Percentiles rank a stretch among this genome's conserved stretches.
Evolutionary conservation across 2,797 vertebrate genomes (phyloP).

Genomic region (Chelon labrosus): DNA sequence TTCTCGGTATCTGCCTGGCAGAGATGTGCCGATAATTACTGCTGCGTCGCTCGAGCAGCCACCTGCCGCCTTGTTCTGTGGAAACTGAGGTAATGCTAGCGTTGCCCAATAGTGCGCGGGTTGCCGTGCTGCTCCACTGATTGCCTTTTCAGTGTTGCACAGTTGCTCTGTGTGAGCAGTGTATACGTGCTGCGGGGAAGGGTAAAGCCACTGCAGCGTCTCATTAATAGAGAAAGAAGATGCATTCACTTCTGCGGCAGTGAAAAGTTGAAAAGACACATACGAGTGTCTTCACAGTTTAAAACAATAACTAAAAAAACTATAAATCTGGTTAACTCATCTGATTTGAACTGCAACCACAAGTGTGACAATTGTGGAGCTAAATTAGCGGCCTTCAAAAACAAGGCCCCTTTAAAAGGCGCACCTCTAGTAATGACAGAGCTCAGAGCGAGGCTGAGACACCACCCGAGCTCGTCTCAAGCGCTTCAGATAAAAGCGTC

Average conservation of each 20-base stretch:
- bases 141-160: conserved; percentile 23
- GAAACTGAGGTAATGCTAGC: conserved; percentile 56
- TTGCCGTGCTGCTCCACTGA: conserved; percentile 27
- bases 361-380: neutral
- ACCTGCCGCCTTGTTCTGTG: conserved; percentile 67
- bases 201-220: neutral
- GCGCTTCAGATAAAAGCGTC: conserved; percentile 43
- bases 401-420: conserved; percentile 8
- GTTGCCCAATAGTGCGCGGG: conserved; percentile 54
- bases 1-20: conserved; percentile 70
- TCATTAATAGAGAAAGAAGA: neutral
- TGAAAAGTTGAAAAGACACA: no score
- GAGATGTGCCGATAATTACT: conserved; percentile 73
- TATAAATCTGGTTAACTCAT: no score
- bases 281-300: no score
- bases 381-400: neutral
- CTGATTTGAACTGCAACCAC: no score
- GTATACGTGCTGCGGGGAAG: neutral
- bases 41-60: conserved; percentile 42
- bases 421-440: conserved; percentile 24
- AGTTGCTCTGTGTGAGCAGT: neutral
- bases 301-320: no score
- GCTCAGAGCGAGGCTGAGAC: neutral
- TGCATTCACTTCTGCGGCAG: no score
- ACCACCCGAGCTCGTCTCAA: conserved; percentile 20